A percentile compares a stretch with the other conserved stretches of the same genome.
phyloP scores from a whole-genome alignment of 2,888 invertebrate species.

The Noctua pronuba region DNA sequence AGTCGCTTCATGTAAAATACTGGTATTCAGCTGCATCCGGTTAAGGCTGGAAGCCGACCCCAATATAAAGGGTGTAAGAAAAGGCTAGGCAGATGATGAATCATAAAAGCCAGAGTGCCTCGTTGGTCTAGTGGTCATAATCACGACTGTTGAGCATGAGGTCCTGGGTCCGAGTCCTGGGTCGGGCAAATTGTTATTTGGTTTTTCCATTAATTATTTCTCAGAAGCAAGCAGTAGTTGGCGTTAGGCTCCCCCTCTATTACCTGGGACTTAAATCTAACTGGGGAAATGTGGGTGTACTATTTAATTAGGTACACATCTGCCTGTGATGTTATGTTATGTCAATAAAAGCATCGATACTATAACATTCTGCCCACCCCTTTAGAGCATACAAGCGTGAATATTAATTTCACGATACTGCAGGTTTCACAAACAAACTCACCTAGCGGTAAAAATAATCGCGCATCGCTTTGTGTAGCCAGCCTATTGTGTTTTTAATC shows the following conservation, averaged over 20 bases:
- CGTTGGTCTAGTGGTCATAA: too few relatives aligned
- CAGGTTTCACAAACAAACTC: conserved; percentile 6
- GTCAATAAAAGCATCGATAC: not conserved
- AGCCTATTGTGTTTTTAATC: conserved; percentile 48
- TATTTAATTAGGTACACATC: not conserved
- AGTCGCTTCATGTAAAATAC: too few relatives aligned
- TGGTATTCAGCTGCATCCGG: too few relatives aligned
- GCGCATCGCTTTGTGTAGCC: conserved; percentile 26
- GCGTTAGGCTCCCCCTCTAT: not conserved
- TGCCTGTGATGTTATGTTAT: not conserved
- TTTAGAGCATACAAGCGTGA: not conserved
- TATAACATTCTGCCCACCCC: too few relatives aligned
- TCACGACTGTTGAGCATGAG: too few relatives aligned
- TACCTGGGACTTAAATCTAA: not conserved
- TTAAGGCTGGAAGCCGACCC: too few relatives aligned
- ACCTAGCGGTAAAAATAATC: conserved; percentile 27
- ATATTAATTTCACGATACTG: conserved; percentile 19
- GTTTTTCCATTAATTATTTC: not conserved
- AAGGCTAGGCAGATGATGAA: too few relatives aligned
- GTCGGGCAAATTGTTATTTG: not conserved
- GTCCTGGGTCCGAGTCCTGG: too few relatives aligned
- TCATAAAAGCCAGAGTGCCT: too few relatives aligned
- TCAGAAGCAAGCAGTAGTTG: not conserved
- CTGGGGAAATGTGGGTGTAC: not conserved
- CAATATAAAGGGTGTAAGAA: too few relatives aligned